Conservation (phyloP, 2,113 vertebrate species). For the Melanotaenia duboulayi region DNA sequence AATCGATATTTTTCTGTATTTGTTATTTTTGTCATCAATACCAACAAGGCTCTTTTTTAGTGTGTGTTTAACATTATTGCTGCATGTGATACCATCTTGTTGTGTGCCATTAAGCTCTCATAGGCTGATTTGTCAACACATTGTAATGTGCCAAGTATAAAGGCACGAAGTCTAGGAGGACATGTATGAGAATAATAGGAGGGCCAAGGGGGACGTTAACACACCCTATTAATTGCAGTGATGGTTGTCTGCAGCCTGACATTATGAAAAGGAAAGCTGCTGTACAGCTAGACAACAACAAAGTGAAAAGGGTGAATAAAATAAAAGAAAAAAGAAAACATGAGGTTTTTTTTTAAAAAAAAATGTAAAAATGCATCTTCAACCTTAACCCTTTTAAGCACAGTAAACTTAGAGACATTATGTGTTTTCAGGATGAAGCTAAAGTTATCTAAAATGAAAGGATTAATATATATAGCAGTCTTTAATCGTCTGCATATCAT, state of each 20-base stretch:
- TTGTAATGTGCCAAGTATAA: constrained; percentile 70
- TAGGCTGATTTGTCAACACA: constrained; percentile 74
- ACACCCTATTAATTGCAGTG: constrained; percentile 59
- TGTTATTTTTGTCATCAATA: no score
- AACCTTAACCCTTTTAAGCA: no score
- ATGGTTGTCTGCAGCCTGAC: constrained; percentile 48
- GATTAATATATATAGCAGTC: no score
- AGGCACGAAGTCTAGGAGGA: constrained; percentile 54
- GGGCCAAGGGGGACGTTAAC: constrained; percentile 51
- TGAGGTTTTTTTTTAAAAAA: no score
- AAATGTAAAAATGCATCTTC: no score
- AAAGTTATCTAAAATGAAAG: no score
- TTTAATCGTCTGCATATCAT: no score
- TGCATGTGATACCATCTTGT: constrained; percentile 61
- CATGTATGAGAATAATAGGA: constrained; percentile 52
- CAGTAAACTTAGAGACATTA: no score
- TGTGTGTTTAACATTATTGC: constrained; percentile 39
- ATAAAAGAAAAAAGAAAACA: no score
- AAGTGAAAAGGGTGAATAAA: background rate
- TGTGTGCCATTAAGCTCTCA: constrained; percentile 63
- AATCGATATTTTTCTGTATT: background rate
- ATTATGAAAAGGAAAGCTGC: constrained; percentile 36
- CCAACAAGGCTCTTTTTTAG: constrained; percentile 20
- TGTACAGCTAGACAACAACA: constrained; percentile 22
- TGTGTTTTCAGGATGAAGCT: no score